Evolutionary conservation across 2,888 invertebrate species (phyloP).

Genomic region (Synanthedon formicaeformis): DNA sequence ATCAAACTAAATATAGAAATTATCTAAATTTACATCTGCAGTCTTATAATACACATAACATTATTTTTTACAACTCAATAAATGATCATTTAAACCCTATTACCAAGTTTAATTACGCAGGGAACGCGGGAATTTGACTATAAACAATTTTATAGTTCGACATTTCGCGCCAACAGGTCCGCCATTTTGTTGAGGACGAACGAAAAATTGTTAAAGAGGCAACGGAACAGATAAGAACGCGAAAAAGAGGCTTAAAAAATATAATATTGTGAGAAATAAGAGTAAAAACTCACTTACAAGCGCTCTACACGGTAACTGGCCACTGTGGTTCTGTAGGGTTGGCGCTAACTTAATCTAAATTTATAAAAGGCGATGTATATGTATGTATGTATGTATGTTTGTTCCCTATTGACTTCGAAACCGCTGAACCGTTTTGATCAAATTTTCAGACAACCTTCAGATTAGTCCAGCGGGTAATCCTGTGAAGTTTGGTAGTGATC

Average conservation of each 20-base stretch:
- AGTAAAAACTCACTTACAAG: constrained; percentile 23
- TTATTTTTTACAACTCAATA: not conserved
- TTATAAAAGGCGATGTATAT: too few species aligned
- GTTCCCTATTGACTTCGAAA: too few species aligned
- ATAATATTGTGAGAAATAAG: constrained; percentile 36
- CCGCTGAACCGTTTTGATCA: too few species aligned
- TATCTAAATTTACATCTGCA: too few species aligned
- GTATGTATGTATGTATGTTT: too few species aligned
- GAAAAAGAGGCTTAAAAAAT: constrained; percentile 37
- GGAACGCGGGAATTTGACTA: not conserved
- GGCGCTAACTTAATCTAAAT: constrained; percentile 6
- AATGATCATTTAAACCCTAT: not conserved
- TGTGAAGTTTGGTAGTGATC: too few species aligned
- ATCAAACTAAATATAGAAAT: too few species aligned
- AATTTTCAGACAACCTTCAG: too few species aligned
- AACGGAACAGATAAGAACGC: constrained; percentile 31
- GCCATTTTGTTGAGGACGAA: constrained; percentile 7
- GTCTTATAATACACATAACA: not conserved
- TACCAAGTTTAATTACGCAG: not conserved
- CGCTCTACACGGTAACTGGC: constrained; percentile 36
- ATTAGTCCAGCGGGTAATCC: too few species aligned
- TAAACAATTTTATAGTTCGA: not conserved
- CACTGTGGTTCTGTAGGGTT: constrained; percentile 26
- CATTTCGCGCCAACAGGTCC: not conserved
- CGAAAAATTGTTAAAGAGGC: not conserved